Percentiles rank a stretch among this genome's conserved stretches.
These are phyloP conservation scores for Torymus texanus DNA, from an alignment of 2,888 invertebrate genomes.

Conservation along the genomic window DNA sequence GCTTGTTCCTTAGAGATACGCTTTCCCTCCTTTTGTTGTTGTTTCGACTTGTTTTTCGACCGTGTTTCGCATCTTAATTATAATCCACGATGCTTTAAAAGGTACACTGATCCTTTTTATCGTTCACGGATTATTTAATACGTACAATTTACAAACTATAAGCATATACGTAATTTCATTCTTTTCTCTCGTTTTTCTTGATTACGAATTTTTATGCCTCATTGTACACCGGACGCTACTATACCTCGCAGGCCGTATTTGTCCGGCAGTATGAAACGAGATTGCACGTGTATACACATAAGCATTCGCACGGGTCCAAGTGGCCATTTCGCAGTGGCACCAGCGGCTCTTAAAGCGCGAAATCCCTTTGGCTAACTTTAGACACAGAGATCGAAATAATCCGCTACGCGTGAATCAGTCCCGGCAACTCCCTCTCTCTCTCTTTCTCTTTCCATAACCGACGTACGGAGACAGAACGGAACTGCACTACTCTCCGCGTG, in stretches of 20 bases:
- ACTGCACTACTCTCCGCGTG: conserved; percentile 56
- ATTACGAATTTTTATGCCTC: background rate
- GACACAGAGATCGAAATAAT: conserved; percentile 70
- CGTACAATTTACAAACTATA: too few species aligned
- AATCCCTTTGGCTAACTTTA: conserved; percentile 68
- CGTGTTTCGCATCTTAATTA: conserved; percentile 24
- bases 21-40: conserved; percentile 25
- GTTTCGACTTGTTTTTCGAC: background rate
- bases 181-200: background rate
- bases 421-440: background rate
- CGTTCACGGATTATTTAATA: too few species aligned
- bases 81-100: conserved; percentile 11
- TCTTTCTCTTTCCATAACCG: too few species aligned
- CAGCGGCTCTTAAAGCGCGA: conserved; percentile 46
- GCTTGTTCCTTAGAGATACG: conserved; percentile 54
- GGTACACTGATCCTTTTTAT: too few species aligned
- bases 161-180: too few species aligned
- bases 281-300: conserved; percentile 14
- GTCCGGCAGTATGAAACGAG: conserved; percentile 26
- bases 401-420: conserved; percentile 66
- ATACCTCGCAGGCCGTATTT: background rate
- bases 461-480: conserved; percentile 51
- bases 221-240: background rate
- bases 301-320: too few species aligned
- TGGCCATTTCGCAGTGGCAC: background rate